Evolutionary conservation across 2,888 invertebrate species (phyloP).

Genomic region (Polyommatus icarus): DNA sequence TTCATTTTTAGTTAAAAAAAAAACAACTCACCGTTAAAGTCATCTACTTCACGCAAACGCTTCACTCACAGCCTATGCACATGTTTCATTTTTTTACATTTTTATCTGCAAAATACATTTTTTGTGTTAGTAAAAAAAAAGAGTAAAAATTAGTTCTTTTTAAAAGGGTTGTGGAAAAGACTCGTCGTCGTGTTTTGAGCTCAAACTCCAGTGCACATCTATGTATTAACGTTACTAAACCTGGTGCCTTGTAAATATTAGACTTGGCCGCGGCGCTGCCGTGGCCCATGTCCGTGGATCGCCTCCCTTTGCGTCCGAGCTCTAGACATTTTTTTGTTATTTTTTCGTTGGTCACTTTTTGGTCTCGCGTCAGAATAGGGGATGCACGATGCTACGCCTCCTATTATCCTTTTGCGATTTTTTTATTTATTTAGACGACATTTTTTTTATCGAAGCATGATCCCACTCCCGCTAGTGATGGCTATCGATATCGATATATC

Average conservation of each 20-base stretch:
- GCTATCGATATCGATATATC: constrained; percentile 66
- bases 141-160: background rate
- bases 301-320: constrained; percentile 78
- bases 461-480: constrained; percentile 52
- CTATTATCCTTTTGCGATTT: constrained; percentile 63
- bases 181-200: constrained; percentile 58
- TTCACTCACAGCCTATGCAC: constrained; percentile 30
- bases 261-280: constrained; percentile 1
- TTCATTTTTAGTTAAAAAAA: background rate
- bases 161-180: constrained; percentile 76
- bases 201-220: constrained; percentile 45
- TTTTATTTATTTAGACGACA: constrained; percentile 36
- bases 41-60: constrained; percentile 24
- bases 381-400: constrained; percentile 79
- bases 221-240: constrained; percentile 44
- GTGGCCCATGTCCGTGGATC: constrained; percentile 51
- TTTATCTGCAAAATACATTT: constrained; percentile 21
- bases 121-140: constrained; percentile 23
- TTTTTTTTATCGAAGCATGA: constrained; percentile 61
- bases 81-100: constrained; percentile 12
- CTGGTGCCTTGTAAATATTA: constrained; percentile 20
- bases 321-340: constrained; percentile 52
- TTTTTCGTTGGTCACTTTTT: constrained; percentile 57
- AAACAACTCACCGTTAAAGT: constrained; percentile 2
- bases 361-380: constrained; percentile 76